Base-by-base conservation (phyloP, 1,140 invertebrate species). In the Dreissena polymorpha region DNA sequence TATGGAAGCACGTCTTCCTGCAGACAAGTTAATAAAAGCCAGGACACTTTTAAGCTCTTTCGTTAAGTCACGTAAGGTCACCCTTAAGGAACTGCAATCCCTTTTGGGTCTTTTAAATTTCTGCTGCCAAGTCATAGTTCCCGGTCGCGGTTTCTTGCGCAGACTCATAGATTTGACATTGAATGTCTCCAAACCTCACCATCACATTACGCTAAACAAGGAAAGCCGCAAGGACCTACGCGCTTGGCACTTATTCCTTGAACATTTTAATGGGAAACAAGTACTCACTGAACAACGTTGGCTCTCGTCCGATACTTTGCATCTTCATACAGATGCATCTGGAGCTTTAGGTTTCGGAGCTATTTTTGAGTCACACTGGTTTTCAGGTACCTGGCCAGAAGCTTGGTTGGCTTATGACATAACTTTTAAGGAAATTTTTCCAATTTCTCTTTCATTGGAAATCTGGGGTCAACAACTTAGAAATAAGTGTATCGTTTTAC, bases 101-200 rank as follows among this genome's bases (percentile, higher is more conserved):
- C 50, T 80, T 21, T 29, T 85, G 21, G 84, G 77, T 53, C 39
- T 75, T 5, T 49, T 85, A 29, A 85, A 85, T 71, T 85, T 82
- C 50, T 69, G 68, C 18, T 81, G 70, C 29, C 57, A 64, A 39
- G 83, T 85, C 10, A 68, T 85, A 2, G 10, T 70, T 7, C 83
- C 83, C n/a, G 76, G 77, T 23, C 57, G 70, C 14, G n/a, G 39
- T 63, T 85, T 85, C 63, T 72, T 85, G 13, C 76, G 77, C 27
- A 29, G 85, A 0, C 50, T 86, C 10, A 73, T 50, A 53, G 67
- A 86, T 57, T 27, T 86, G 0, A 86, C 85, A 0, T 60, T 49
- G 23, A 71, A 67, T 21, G 72, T 84, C 23, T 25, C 39, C 13
- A 68, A 81, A 71, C 81, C 81, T 10, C 82, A 84, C 51, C 75